Conservation (phyloP, 2,113 vertebrate genomes). For the Cichladusa arquata region DNA sequence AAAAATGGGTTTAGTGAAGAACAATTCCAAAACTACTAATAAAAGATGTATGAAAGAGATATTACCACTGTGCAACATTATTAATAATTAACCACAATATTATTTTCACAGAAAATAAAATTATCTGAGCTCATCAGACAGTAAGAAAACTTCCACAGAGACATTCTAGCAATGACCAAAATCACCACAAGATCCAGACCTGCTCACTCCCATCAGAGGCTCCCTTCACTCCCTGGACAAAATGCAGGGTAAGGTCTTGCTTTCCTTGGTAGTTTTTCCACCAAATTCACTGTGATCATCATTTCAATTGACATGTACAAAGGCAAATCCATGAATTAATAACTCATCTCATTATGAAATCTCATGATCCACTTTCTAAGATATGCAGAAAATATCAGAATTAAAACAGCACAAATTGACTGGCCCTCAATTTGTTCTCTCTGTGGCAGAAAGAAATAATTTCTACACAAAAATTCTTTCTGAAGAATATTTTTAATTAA, state of each 20-base stretch:
- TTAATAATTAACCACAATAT: neutral
- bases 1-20: neutral
- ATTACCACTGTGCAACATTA: neutral
- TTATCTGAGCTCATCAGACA: neutral
- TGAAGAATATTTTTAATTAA: neutral
- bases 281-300: neutral
- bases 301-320: neutral
- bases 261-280: neutral
- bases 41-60: neutral
- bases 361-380: neutral
- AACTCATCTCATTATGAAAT: neutral
- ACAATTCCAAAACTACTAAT: neutral
- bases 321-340: neutral
- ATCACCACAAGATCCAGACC: neutral
- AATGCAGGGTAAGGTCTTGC: neutral
- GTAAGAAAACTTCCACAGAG: neutral
- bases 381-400: neutral
- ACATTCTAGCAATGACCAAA: neutral
- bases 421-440: neutral
- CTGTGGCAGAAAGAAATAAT: neutral
- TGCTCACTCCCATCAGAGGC: neutral
- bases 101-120: neutral
- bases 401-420: neutral
- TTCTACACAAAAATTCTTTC: neutral
- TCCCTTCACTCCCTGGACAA: neutral